A percentile compares a stretch with the other conserved stretches of the same genome.
phyloP scores from a whole-genome alignment of 2,888 invertebrate genomes.

The Bimastos eiseni region DNA sequence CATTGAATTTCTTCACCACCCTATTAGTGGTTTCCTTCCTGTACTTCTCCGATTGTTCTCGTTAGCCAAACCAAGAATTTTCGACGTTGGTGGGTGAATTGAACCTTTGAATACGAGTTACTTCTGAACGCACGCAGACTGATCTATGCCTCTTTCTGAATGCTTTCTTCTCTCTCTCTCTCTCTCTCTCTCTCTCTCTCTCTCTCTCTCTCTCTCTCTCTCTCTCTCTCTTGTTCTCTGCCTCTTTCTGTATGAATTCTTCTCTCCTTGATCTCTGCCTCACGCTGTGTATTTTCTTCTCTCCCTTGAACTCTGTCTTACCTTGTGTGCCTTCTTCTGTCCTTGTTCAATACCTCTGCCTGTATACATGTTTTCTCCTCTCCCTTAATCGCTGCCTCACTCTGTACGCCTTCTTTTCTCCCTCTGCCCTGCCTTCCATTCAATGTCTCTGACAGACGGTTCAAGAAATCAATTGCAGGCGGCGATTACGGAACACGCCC shows the following conservation, averaged over 20 bases:
- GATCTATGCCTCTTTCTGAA: neutral
- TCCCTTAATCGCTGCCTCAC: neutral
- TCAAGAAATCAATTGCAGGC: neutral
- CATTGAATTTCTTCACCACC: slow-evolving; percentile 2
- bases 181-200: neutral
- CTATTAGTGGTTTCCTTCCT: neutral
- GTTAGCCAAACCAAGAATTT: neutral
- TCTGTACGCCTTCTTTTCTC: neutral
- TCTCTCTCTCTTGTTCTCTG: neutral
- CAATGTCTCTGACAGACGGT: neutral
- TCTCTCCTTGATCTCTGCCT: too few species aligned
- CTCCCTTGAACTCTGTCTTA: too few species aligned
- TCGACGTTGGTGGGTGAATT: neutral
- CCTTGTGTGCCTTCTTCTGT: too few species aligned
- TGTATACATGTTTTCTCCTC: neutral
- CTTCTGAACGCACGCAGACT: neutral
- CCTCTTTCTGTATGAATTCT: too few species aligned
- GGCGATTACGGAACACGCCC: neutral
- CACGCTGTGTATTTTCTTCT: too few species aligned
- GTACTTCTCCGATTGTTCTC: neutral
- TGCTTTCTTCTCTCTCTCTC: neutral
- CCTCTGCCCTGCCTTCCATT: neutral
- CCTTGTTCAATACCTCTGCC: neutral
- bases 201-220: neutral
- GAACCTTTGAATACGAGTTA: neutral